Evolutionary conservation across 2,888 invertebrate genomes (phyloP), one percentile per base, ranked within the genome.

Genomic region (Tridacna crocea): DNA sequence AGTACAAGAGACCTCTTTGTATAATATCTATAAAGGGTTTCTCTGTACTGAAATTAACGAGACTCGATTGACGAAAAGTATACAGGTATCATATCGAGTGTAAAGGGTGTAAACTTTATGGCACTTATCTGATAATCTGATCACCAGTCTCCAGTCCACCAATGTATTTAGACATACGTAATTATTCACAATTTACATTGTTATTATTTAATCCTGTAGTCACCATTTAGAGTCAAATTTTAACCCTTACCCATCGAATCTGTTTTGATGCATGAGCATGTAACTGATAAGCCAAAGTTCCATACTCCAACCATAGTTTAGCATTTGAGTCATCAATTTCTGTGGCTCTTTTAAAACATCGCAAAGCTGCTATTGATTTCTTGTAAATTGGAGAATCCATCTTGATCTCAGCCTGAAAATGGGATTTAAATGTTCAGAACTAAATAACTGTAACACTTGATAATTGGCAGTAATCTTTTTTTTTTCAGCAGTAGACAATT

Each of bases 241-340:
- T n/a, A 17, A 15, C 17, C 47, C 78, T 96, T 72, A 97, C 97
- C 94, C 97, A 97, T 93, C 97, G 98, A 74, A 98, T 95, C 75
- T 97, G 95, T 80, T 98, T 96, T 0, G 98, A 98, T 92, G 98
- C 97, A 94, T 97, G 98, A 0, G 98, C 97, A 94, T 98, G 98
- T 22, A 98, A 96, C 88, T 96, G 97, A 92, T 99, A 99, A 2
- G 97, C 97, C 91, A 98, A 97, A 55, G 97, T 96, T 3, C 98
- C 99, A 93, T 97, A 98, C 93, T 99, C 99, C 76, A 98, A 97
- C 97, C 97, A 97, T 90, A 98, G 95, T 84, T 93, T 94, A 91
- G 97, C 96, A 51, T 96, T 96, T 6, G 90, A 88, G 0, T 96
- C 96, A 86, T 97, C 96, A 48, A 98, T 94, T 87, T 96, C 96